These are phyloP conservation scores for Spicauda simplicius DNA, from an alignment of 2,888 invertebrate genomes.

Conservation along the genomic window DNA sequence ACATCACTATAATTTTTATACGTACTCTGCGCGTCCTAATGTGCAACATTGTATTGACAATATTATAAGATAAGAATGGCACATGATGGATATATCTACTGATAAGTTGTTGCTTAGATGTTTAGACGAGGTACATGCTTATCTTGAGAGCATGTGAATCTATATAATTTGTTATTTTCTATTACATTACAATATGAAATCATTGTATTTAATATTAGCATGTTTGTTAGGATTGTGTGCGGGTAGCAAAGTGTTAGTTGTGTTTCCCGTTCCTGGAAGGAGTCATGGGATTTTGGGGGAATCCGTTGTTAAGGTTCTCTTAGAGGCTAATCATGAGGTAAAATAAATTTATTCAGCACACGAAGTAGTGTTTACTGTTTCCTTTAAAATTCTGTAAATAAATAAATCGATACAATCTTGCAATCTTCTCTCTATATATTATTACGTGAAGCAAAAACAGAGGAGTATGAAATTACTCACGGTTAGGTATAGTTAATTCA, in stretches of 20 bases:
- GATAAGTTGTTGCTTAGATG: background rate
- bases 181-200: background rate
- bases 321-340: conserved; percentile 50
- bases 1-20: too few relatives aligned
- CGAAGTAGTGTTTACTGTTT: too few relatives aligned
- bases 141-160: background rate
- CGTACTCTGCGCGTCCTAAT: background rate
- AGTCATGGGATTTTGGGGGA: conserved; percentile 48
- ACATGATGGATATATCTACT: background rate
- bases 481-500: too few relatives aligned
- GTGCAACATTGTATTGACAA: background rate
- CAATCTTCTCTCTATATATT: too few relatives aligned
- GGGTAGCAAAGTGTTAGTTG: conserved; percentile 43
- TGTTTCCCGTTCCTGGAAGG: conserved; percentile 46
- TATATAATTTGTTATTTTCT: background rate
- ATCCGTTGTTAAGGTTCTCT: conserved; percentile 44
- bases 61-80: conserved; percentile 1
- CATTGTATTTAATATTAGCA: background rate
- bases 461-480: too few relatives aligned
- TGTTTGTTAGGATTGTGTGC: conserved; percentile 14
- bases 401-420: too few relatives aligned
- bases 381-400: too few relatives aligned
- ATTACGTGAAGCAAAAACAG: too few relatives aligned
- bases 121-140: background rate
- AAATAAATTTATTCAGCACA: background rate